Base-by-base conservation (phyloP, 2,888 invertebrate genomes). In the Machimus rusticus region DNA sequence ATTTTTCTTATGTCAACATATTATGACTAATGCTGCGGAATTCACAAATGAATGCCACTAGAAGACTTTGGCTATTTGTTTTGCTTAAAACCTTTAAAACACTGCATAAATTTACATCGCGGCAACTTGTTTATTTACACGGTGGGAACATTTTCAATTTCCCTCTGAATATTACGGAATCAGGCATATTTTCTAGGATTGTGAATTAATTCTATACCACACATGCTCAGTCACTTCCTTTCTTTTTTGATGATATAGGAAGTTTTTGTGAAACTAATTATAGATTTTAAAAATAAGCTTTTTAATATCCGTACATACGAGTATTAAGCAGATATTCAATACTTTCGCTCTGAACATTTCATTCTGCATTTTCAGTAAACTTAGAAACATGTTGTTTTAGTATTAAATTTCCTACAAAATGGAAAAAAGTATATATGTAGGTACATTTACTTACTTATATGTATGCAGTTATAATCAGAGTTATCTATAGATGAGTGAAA, bases 1-100 rank as follows among this genome's bases (percentile, higher is more conserved):
- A 84, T 84, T 84, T 74, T 66, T 84, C 84, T 74, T 39, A 66
- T 84, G 84, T 84, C 84, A 84, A 19, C 66, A 74, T 39, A 39
- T 57, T 74, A 84, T 66, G 84, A 84, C 66, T 84, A 66, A 84
- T 74, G 84, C 31, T 74, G 74, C 14, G 66, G 84, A 43, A 84
- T 84, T 84, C 39, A 66, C 84, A 74, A 84, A 84, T 55, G 81
- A 55, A 81, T 81, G 55, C 31, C 55, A 81, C 55, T 81, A n/a
- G 31, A 55, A 43, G 43, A 55, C 81, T 46, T 51, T 51, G 46
- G 51, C n/a, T 81, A 81, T 46, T 55, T 55, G 31, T 43, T 81
- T 81, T 51, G 51, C 43, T 78, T 78, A 43, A 43, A 23, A 78
- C 43, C 39, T 43, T 78, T 78, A 78, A 78, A 78, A 16, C 43